Base-by-base conservation (phyloP, 2,888 invertebrate genomes). In the Glaucopsyche alexis region DNA sequence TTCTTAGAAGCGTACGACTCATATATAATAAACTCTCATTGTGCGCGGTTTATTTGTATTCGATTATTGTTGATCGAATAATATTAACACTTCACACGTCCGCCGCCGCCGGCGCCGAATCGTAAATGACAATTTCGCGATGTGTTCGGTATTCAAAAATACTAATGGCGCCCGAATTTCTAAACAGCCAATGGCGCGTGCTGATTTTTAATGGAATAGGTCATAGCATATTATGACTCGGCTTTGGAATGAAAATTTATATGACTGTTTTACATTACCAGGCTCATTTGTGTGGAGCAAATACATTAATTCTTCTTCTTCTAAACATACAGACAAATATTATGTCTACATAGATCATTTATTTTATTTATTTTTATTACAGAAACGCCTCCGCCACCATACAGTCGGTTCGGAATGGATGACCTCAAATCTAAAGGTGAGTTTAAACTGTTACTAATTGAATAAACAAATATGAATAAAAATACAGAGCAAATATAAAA, bases 301-400 rank as follows among this genome's bases (percentile, higher is more conserved):
- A 55, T 19, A 55, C 16, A 55, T 5, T 52, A 50, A 29, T 29
- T 29, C 29, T 29, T 29, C 29, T 29, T 29, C 29, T 29, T 29
- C 29, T 29, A 29, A 29, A 29, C 29, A 29, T 29, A 29, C 2
- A 29, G 29, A 29, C 40, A 38, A 1, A 65, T 42, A 40, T 8
- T 42, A 40, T 8, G 40, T 16, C 8, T 66, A n/a, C 9, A n/a
- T n/a, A 66, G n/a, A 16, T 16, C 1, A 45, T 75, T 74, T 69
- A 50, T 65, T 49, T 67, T 72, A 55, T 38, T 71, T 70, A 38
- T 50, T 65, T 76, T 80, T 74, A 78, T 78, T 95, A 73, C 95
- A 97, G 97, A 97, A 93, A 95, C 95, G 83, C 96, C 96, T 83
- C 97, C 97, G 83, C 97, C 97, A 81, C 97, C 97, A 79, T 97